These are phyloP conservation scores for Bombycilla garrulus DNA, from an alignment of 2,113 vertebrate species.

Conservation along the genomic window DNA sequence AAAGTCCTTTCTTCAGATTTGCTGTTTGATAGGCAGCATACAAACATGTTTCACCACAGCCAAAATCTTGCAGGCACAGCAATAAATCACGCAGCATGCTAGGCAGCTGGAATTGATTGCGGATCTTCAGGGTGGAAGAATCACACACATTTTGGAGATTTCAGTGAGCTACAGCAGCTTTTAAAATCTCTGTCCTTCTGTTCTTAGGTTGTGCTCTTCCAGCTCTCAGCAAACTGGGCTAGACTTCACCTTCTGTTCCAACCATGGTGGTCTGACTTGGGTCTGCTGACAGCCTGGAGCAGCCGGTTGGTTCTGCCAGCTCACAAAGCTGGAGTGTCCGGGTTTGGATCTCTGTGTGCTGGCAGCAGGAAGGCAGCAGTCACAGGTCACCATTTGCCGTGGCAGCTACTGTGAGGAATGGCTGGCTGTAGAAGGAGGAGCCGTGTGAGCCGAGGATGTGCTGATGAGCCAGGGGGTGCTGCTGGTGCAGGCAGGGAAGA, in stretches of 20 bases:
- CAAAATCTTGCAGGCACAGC: conserved; percentile 13
- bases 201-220: background rate
- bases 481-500: background rate
- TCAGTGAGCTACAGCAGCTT: background rate
- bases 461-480: background rate
- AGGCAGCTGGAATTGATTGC: conserved; percentile 45
- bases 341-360: background rate
- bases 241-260: background rate
- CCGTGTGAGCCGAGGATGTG: accelerated
- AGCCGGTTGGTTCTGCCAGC: background rate
- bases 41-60: conserved; percentile 3
- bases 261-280: background rate
- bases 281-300: background rate
- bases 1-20: conserved; percentile 8
- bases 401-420: accelerated
- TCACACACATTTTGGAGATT: background rate
- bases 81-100: background rate
- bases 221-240: background rate
- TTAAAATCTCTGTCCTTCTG: background rate
- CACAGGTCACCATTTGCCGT: background rate
- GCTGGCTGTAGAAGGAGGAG: background rate
- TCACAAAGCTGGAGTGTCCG: accelerated
- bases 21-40: background rate
- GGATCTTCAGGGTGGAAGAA: background rate
- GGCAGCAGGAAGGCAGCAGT: background rate